These are phyloP conservation scores for Anaspis maculata DNA, from an alignment of 2,888 invertebrate genomes.

Conservation along the genomic window DNA sequence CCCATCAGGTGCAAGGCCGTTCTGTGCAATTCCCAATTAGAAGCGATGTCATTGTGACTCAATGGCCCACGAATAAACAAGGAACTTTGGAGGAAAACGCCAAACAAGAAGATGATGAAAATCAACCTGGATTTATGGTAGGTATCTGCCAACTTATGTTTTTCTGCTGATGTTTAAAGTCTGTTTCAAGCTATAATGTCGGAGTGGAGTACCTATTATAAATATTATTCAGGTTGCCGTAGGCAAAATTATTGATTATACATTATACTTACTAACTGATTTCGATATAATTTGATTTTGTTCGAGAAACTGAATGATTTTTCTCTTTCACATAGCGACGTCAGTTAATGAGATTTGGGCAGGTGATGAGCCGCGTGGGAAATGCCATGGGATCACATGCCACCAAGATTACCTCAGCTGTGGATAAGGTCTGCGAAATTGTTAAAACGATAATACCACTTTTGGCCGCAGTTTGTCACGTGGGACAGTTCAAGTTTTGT, in stretches of 20 bases:
- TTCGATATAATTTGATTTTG: too few relatives aligned
- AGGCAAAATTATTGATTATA: conserved; percentile 6
- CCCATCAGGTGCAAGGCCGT: conserved; percentile 8
- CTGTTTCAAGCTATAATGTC: too few relatives aligned
- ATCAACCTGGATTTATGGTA: conserved; percentile 36
- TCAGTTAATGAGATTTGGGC: conserved; percentile 32
- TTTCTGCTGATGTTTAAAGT: too few relatives aligned
- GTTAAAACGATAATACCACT: conserved; percentile 39
- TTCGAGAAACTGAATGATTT: too few relatives aligned
- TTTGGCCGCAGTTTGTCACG: conserved; percentile 37
- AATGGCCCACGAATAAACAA: too few relatives aligned
- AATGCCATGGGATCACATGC: conserved; percentile 35
- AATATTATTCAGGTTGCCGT: background rate
- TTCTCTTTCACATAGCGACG: too few relatives aligned
- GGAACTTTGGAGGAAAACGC: too few relatives aligned
- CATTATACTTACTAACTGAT: too few relatives aligned
- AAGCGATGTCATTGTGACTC: conserved; percentile 34
- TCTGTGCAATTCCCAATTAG: conserved; percentile 10
- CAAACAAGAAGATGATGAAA: conserved; percentile 9
- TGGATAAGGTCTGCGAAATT: conserved; percentile 38
- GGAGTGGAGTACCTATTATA: too few relatives aligned
- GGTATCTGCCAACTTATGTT: conserved; percentile 13
- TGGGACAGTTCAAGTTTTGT: conserved; percentile 39
- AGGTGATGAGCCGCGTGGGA: conserved; percentile 33
- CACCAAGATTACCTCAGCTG: conserved; percentile 29